Percentiles rank a stretch among this genome's conserved stretches.
Conservation (phyloP, 2,113 vertebrate genomes). For the Tachuris rubrigastra region DNA sequence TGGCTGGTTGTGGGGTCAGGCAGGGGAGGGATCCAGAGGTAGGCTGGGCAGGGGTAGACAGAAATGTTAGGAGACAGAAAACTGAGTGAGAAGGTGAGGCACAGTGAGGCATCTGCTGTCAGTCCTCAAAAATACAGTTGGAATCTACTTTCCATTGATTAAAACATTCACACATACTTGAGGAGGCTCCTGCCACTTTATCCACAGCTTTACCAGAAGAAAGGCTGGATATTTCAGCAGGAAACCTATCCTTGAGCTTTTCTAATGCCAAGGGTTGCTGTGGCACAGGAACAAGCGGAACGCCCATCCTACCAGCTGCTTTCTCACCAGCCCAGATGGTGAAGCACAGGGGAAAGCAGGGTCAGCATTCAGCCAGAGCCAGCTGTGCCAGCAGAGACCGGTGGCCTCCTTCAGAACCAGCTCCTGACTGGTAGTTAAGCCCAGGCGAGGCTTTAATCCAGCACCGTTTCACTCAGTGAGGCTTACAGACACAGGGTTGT, state of each 20-base stretch:
- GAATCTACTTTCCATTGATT: not conserved
- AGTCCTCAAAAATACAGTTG: not conserved
- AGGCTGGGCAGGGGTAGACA: not conserved
- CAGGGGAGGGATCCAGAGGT: not conserved
- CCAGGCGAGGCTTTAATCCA: not conserved
- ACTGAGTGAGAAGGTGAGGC: not conserved
- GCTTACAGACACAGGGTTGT: not conserved
- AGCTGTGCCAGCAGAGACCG: not conserved
- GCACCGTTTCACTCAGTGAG: not conserved
- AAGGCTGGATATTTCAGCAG: not conserved
- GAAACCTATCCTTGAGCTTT: not conserved
- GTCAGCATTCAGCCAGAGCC: rapidly evolving
- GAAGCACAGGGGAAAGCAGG: not conserved
- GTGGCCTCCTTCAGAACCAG: not conserved
- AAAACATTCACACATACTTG: not conserved
- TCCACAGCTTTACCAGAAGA: not conserved
- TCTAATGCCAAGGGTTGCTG: not conserved
- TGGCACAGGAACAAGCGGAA: not conserved
- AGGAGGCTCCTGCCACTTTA: not conserved
- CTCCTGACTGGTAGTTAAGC: not conserved
- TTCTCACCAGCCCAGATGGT: not conserved
- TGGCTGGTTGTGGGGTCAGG: not conserved
- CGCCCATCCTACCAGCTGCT: rapidly evolving
- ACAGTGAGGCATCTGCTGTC: not conserved
- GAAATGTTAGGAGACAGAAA: not conserved